Conservation (phyloP, 1,140 invertebrate genomes). For the Cydia splendana region DNA sequence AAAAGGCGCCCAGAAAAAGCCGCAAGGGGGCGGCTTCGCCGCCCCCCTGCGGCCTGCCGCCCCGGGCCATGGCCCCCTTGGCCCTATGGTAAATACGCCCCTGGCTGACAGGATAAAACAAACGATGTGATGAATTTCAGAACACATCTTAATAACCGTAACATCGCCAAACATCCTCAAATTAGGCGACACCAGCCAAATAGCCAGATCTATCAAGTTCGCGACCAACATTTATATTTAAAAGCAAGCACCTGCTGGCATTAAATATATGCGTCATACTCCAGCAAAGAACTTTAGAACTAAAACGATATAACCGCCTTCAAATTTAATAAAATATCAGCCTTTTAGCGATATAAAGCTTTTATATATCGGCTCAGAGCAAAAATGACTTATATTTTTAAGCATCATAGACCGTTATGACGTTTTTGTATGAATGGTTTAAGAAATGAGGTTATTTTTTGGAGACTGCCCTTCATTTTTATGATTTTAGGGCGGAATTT, state of each 20-base stretch:
- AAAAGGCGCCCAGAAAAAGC: too few relatives aligned
- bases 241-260: slow-evolving; percentile 35
- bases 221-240: slow-evolving; percentile 21
- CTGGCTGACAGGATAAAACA: background rate
- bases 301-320: background rate
- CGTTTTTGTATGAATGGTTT: background rate
- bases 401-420: background rate
- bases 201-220: slow-evolving; percentile 7
- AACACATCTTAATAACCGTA: slow-evolving; percentile 9
- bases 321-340: background rate
- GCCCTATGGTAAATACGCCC: too few relatives aligned
- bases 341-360: background rate
- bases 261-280: slow-evolving; percentile 35
- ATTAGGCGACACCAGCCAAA: slow-evolving; percentile 20
- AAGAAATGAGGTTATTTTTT: slow-evolving; percentile 21
- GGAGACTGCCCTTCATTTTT: slow-evolving; percentile 11
- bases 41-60: too few relatives aligned
- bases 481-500: slow-evolving; percentile 27
- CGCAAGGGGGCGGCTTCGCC: too few relatives aligned
- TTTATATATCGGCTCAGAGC: background rate
- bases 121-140: background rate
- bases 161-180: background rate
- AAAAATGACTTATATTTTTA: background rate
- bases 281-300: background rate
- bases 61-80: too few relatives aligned